Percentiles rank a stretch among this genome's conserved stretches.
These are phyloP conservation scores for Cephalotes varians DNA, from an alignment of 2,888 invertebrate genomes.

Conservation along the genomic window DNA sequence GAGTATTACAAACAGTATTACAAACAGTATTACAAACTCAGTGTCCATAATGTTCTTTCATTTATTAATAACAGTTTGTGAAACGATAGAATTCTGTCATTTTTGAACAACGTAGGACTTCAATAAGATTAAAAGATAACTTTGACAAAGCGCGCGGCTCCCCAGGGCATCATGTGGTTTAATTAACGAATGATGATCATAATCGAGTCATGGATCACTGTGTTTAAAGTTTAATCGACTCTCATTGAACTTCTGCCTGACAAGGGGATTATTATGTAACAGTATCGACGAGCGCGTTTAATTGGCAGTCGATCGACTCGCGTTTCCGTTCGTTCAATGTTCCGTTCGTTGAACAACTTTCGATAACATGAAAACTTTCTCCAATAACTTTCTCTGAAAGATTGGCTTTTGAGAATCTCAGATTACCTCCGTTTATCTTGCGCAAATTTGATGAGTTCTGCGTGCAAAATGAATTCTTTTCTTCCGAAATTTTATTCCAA, in stretches of 20 bases:
- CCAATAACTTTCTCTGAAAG: constrained; percentile 36
- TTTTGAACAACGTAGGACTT: constrained; percentile 11
- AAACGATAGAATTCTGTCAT: not conserved
- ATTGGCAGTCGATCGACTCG: constrained; percentile 54
- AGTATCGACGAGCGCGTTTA: constrained; percentile 58
- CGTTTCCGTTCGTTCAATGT: constrained; percentile 45
- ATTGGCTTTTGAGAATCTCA: constrained; percentile 21
- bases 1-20: no score
- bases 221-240: constrained; percentile 58
- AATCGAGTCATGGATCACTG: constrained; percentile 53
- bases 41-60: not conserved
- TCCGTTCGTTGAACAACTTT: constrained; percentile 51
- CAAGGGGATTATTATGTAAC: constrained; percentile 54
- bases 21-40: no score
- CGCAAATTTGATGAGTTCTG: constrained; percentile 13
- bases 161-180: constrained; percentile 35
- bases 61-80: constrained; percentile 2
- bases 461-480: not conserved
- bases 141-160: constrained; percentile 25
- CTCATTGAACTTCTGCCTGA: constrained; percentile 32
- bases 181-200: constrained; percentile 53
- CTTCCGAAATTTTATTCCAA: not conserved
- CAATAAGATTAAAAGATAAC: constrained; percentile 23
- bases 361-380: constrained; percentile 37
- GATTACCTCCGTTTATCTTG: constrained; percentile 35